Evolutionary conservation across 2,888 invertebrate species (phyloP).

Genomic region (Drosophila aldrichi): DNA sequence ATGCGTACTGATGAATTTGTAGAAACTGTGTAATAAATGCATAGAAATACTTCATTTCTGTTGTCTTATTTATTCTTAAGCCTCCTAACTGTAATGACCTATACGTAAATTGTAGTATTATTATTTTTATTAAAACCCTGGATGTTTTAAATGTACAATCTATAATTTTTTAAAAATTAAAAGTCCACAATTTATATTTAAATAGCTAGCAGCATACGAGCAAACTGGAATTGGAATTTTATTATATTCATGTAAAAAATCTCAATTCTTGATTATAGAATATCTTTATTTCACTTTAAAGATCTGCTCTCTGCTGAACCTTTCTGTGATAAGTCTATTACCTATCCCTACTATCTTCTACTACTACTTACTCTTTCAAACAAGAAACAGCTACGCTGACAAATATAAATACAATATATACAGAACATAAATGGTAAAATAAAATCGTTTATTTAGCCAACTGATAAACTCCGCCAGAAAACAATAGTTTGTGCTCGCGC

Average conservation of each 20-base stretch:
- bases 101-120: not conserved
- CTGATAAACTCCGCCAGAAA: conserved; percentile 94
- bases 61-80: conserved; percentile 16
- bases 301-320: no score
- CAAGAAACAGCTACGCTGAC: no score
- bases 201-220: no score
- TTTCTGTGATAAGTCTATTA: no score
- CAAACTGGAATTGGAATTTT: no score
- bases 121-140: conserved; percentile 7
- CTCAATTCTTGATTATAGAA: no score
- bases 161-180: no score
- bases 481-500: conserved; percentile 93
- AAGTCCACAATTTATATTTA: no score
- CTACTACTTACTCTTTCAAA: no score
- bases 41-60: conserved; percentile 20
- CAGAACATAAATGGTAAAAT: not conserved
- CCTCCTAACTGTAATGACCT: not conserved
- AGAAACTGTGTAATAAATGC: conserved; percentile 27
- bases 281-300: no score
- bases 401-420: not conserved
- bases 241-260: no score
- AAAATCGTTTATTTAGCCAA: conserved; percentile 88
- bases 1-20: conserved; percentile 34
- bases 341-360: no score
- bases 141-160: not conserved